Percentiles rank a stretch among this genome's conserved stretches.
Evolutionary conservation across 2,797 vertebrate species (phyloP).

Genomic region (Eupleurogrammus muticus): DNA sequence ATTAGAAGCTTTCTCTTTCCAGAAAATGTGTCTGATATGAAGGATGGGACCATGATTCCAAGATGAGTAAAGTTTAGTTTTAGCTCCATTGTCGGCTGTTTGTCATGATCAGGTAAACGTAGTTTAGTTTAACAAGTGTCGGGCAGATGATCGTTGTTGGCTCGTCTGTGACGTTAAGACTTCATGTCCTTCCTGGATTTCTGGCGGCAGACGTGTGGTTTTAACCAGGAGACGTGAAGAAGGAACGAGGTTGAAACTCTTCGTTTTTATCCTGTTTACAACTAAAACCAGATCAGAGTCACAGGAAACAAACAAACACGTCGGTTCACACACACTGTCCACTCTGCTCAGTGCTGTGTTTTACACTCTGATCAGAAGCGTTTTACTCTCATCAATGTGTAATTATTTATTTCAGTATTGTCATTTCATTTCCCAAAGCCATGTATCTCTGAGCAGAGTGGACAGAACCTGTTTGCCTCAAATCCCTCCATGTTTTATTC

Average conservation of each 20-base stretch:
- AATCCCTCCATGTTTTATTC: constrained; percentile 28
- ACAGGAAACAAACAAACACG: constrained; percentile 52
- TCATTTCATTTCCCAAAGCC: constrained; percentile 51
- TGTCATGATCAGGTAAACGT: constrained; percentile 79
- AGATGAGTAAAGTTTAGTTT: constrained; percentile 69
- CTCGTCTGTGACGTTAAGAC: constrained; percentile 64
- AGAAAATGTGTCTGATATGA: constrained; percentile 36
- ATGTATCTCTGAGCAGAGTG: constrained; percentile 43
- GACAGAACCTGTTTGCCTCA: constrained; percentile 11
- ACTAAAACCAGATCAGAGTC: constrained; percentile 75
- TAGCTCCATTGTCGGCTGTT: constrained; percentile 70
- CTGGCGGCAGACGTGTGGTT: constrained; percentile 72
- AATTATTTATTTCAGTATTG: constrained; percentile 73
- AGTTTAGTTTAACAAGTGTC: constrained; percentile 69
- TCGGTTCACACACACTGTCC: constrained; percentile 2
- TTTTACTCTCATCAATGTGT: constrained; percentile 47
- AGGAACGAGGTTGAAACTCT: constrained; percentile 33
- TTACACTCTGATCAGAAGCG: constrained; percentile 40
- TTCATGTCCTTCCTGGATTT: constrained; percentile 77
- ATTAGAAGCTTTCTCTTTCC: constrained; percentile 41
- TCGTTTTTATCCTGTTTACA: too few species aligned
- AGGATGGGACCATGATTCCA: constrained; percentile 63
- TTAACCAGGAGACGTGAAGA: constrained; percentile 42
- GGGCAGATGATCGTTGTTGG: constrained; percentile 82
- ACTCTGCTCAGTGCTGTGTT: constrained; percentile 38